phyloP scores from a whole-genome alignment of 2,797 vertebrate species.

The Hippocampus kuda region DNA sequence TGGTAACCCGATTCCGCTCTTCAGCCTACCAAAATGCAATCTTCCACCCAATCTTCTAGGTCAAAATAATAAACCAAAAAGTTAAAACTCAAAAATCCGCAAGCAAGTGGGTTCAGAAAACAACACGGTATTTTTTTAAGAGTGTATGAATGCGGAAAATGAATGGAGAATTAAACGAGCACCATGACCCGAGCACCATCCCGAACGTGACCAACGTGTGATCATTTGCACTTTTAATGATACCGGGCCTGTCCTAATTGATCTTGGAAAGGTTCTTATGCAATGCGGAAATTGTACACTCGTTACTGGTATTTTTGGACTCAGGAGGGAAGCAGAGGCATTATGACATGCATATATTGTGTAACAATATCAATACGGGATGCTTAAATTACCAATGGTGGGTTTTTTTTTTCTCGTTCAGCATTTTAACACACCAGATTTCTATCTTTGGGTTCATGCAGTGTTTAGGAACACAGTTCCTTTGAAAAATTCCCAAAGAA shows the following conservation, averaged over 20 bases:
- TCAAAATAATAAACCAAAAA: no score
- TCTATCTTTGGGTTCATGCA: constrained; percentile 19
- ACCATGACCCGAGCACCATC: no score
- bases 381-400: constrained; percentile 36
- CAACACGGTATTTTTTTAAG: no score
- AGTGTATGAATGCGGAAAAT: no score
- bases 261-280: constrained; percentile 36
- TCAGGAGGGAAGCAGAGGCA: constrained; percentile 40
- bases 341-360: constrained; percentile 45
- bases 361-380: constrained; percentile 47
- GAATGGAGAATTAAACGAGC: background rate
- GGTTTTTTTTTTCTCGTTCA: constrained; percentile 11
- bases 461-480: background rate
- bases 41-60: no score
- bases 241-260: constrained; percentile 2
- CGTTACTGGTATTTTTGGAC: constrained; percentile 37
- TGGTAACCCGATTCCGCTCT: no score
- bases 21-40: no score
- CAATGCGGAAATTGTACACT: constrained; percentile 39
- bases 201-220: background rate
- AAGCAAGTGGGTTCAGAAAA: no score
- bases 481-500: constrained; percentile 11
- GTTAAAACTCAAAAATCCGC: no score
- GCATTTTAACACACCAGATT: constrained; percentile 25
- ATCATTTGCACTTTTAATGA: constrained; percentile 31